Evolutionary conservation across 1,140 invertebrate genomes (phyloP).

Genomic region (Akabosia matsudoensis): DNA sequence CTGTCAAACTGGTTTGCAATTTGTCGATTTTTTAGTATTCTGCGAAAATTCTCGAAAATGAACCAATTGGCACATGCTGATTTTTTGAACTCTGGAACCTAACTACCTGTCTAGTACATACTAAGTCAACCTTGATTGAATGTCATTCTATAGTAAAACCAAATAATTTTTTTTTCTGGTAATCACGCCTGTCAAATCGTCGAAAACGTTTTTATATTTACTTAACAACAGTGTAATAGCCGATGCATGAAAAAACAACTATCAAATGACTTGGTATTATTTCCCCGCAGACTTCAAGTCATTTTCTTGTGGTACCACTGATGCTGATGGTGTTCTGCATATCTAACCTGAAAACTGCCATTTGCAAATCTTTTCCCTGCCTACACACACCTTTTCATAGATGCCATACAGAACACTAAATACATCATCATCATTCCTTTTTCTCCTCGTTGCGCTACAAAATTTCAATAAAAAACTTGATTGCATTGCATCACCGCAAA

Average conservation of each 20-base stretch:
- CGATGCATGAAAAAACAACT: neutral
- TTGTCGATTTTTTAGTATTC: no score
- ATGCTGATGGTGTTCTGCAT: neutral
- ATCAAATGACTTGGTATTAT: no score
- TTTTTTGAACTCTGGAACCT: no score
- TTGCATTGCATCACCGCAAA: slow-evolving; percentile 5
- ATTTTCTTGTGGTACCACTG: neutral
- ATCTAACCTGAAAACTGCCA: neutral
- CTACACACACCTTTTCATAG: neutral
- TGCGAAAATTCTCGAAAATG: no score
- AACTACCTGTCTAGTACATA: no score
- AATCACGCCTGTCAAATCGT: neutral
- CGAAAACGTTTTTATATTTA: neutral
- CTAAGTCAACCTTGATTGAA: no score
- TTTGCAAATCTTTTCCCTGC: neutral
- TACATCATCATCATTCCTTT: neutral
- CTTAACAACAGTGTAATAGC: neutral
- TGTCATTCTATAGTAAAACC: neutral
- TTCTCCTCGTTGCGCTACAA: neutral
- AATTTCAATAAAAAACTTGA: slow-evolving; percentile 6
- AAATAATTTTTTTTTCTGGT: neutral
- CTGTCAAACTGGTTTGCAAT: no score
- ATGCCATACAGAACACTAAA: neutral
- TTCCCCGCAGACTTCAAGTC: neutral
- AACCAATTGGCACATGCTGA: no score